phyloP scores from a whole-genome alignment of 1,140 invertebrate species.

The Araneus ventricosus region DNA sequence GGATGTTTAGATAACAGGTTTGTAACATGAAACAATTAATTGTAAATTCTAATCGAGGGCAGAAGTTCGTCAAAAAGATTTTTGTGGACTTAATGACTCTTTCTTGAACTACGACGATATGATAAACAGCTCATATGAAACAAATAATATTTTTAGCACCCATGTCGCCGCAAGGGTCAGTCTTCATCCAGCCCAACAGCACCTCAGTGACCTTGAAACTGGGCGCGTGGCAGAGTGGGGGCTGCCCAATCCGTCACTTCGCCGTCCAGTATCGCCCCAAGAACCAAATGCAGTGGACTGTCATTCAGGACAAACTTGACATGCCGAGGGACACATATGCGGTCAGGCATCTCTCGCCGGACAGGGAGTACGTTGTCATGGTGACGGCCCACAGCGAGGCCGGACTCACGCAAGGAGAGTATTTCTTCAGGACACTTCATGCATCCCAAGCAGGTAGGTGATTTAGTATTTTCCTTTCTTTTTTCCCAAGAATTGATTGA shows the following conservation, averaged over 20 bases:
- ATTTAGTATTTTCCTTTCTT: not conserved
- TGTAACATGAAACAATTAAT: no score
- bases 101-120: no score
- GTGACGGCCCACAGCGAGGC: conserved; percentile 76
- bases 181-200: conserved; percentile 78
- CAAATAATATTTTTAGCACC: conserved; percentile 76
- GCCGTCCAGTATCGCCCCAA: conserved; percentile 85
- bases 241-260: conserved; percentile 83
- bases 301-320: conserved; percentile 37
- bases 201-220: conserved; percentile 81
- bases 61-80: no score
- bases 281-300: conserved; percentile 78
- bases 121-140: no score
- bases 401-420: conserved; percentile 74
- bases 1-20: no score
- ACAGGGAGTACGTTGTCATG: conserved; percentile 74
- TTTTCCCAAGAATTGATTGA: not conserved
- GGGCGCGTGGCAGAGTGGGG: conserved; percentile 84
- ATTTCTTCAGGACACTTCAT: conserved; percentile 67
- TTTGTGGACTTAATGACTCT: no score
- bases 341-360: conserved; percentile 55
- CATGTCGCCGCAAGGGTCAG: conserved; percentile 74
- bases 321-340: conserved; percentile 32
- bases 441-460: conserved; percentile 13
- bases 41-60: no score